These are phyloP conservation scores for Whitmania pigra DNA, from an alignment of 1,140 invertebrate genomes.

Conservation along the genomic window DNA sequence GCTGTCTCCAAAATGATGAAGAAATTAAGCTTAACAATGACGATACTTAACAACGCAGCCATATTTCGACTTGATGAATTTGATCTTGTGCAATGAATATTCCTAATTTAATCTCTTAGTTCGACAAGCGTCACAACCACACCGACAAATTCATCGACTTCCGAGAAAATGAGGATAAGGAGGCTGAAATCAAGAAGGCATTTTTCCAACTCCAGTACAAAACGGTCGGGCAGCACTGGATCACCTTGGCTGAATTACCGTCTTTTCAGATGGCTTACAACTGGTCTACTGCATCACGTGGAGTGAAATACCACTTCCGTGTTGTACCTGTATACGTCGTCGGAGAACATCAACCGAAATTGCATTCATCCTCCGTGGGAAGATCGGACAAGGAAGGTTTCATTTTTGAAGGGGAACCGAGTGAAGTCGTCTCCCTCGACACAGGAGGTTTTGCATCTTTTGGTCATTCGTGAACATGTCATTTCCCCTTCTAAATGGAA, in stretches of 20 bases:
- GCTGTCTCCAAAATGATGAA: not conserved
- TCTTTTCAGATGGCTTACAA: constrained; percentile 58
- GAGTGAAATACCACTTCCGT: constrained; percentile 22
- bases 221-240: constrained; percentile 55
- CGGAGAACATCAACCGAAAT: not conserved
- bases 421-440: constrained; percentile 16
- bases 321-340: constrained; percentile 1
- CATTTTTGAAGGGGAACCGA: constrained; percentile 1
- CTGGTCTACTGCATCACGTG: constrained; percentile 21
- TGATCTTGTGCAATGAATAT: too few relatives aligned
- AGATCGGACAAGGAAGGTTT: constrained; percentile 5
- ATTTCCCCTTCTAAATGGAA: not conserved
- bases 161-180: not conserved
- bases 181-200: not conserved
- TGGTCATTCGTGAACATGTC: not conserved
- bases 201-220: constrained; percentile 58
- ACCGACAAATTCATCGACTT: not conserved
- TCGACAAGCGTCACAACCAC: not conserved
- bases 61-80: too few relatives aligned
- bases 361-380: too few relatives aligned
- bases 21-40: too few relatives aligned
- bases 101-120: not conserved
- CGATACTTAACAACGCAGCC: too few relatives aligned
- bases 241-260: constrained; percentile 68
- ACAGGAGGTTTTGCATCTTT: not conserved